These are phyloP conservation scores for Embidobia sp. DNA, from an alignment of 2,888 invertebrate species.

Conservation along the genomic window DNA sequence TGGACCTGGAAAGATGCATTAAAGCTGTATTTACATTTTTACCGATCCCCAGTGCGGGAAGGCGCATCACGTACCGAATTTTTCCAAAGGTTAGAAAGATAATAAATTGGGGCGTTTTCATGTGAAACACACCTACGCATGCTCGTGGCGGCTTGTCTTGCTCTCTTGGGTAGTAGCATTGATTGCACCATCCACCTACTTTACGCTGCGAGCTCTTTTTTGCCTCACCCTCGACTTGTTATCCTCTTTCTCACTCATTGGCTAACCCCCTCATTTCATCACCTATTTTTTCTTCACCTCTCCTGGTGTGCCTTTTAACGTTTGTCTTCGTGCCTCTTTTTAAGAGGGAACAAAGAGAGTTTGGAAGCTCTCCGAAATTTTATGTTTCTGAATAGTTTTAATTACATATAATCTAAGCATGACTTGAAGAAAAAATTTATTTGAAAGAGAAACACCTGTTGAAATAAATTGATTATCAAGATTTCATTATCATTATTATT, in stretches of 20 bases:
- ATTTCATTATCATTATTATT: no score
- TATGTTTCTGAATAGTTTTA: no score
- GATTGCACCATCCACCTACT: constrained; percentile 60
- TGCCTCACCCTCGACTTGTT: constrained; percentile 1
- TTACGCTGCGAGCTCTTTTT: constrained; percentile 34
- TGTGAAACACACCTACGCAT: constrained; percentile 64
- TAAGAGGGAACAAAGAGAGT: no score
- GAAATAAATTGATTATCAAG: no score
- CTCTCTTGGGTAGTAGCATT: constrained; percentile 61
- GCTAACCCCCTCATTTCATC: constrained; percentile 19
- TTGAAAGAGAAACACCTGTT: no score
- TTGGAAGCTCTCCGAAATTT: no score
- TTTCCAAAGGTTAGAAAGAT: constrained; percentile 47
- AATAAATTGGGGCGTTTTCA: constrained; percentile 64
- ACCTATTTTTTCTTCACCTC: neutral
- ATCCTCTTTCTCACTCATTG: constrained; percentile 21
- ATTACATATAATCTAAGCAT: no score
- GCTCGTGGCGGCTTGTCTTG: constrained; percentile 56
- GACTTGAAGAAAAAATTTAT: no score
- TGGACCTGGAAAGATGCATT: constrained; percentile 1
- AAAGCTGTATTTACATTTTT: constrained; percentile 24
- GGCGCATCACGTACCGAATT: constrained; percentile 5
- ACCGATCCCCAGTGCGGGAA: neutral
- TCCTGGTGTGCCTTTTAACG: no score
- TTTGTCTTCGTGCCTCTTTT: no score